Base-by-base conservation (phyloP, 2,797 vertebrate genomes). In the Morelia viridis region DNA sequence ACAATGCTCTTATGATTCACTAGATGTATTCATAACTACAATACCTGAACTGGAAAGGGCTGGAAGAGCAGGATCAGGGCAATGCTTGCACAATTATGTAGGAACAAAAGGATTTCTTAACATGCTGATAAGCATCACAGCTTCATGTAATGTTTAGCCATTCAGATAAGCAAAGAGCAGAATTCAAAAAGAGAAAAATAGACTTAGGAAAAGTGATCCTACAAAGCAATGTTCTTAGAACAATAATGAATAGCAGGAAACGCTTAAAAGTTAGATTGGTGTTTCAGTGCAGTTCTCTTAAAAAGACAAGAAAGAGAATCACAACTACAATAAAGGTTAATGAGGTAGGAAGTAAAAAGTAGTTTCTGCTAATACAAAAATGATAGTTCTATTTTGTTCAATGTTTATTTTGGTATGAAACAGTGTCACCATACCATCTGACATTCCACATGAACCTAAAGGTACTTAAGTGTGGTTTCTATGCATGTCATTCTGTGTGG, bases 81-180 rank as follows among this genome's bases (percentile, higher is more conserved):
- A 87, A 92, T 58, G 62, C 88, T 89, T 95, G 93, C 94, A 96
- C 95, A 96, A 92, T 76, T 92, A 76, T 85, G 22, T 87, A 91
- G 92, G 92, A 90, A 92, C 88, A 95, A 91, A 92, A 88, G 93
- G 1, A 19, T 93, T 95, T 91, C 93, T 94, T 57, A 93, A 94
- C 53, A 83, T 90, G 92, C 93, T 94, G 94, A 94, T 93, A 94
- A 28, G 93, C 87, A 94, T 94, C 95, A 94, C 93, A 93, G 41
- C 46, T 93, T 92, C 92, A 88, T 60, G 7, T 22, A 92, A 80
- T 15, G 15, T 83, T 90, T 91, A 93, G 13, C 26, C 56, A 90
- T 86, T 76, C 56, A 80, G 50, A 76, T 93, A 90, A 92, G n/a
- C 86, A 64, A 24, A 89, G 50, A 92, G 56, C 8, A 86, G n/a